phyloP scores from a whole-genome alignment of 2,797 vertebrate species.

The Parotocinclus haroldoi region DNA sequence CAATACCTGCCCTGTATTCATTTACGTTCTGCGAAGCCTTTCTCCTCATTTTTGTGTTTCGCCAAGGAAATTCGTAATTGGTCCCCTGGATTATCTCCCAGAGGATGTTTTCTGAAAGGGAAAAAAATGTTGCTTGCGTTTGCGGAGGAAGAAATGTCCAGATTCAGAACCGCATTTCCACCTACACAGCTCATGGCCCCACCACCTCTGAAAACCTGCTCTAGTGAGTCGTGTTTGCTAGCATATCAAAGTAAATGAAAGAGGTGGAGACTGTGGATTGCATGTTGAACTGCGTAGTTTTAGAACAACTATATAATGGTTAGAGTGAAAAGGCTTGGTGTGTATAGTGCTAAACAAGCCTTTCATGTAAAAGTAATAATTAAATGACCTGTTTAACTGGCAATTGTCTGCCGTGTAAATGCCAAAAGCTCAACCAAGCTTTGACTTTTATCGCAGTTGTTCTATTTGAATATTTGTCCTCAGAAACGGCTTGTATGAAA shows the following conservation, averaged over 20 bases:
- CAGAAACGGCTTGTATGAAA: too few species aligned
- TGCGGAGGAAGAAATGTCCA: background rate
- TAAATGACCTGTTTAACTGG: too few species aligned
- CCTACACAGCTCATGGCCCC: background rate
- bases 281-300: background rate
- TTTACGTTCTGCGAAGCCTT: too few species aligned
- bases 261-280: background rate
- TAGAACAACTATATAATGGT: background rate
- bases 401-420: too few species aligned
- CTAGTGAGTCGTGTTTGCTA: background rate
- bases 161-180: background rate
- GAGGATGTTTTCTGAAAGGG: background rate
- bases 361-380: too few species aligned
- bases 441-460: too few species aligned
- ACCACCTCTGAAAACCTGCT: background rate
- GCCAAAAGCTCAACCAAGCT: too few species aligned
- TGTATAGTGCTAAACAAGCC: too few species aligned
- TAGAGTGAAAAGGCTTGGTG: background rate
- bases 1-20: too few species aligned
- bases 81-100: background rate
- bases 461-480: too few species aligned
- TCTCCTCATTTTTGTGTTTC: background rate
- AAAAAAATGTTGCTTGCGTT: background rate
- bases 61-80: background rate
- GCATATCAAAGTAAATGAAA: slow-evolving; percentile 1